phyloP scores from a whole-genome alignment of 2,113 vertebrate species.

The Hypanus sabinus region DNA sequence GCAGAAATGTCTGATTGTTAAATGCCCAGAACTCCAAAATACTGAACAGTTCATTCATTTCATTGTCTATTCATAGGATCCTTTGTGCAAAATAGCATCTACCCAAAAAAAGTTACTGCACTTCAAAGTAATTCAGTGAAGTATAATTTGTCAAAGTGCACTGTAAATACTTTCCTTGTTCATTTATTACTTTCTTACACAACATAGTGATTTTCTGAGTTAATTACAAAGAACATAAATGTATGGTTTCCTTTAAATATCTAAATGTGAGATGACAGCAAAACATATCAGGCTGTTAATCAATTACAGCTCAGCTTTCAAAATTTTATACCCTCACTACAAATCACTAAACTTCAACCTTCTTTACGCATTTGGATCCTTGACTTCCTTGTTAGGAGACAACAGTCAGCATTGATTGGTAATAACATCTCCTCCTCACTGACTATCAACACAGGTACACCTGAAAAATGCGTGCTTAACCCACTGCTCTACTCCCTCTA shows the following conservation, averaged over 20 bases:
- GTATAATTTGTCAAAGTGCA: not conserved
- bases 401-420: too few species aligned
- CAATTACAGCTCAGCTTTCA: too few species aligned
- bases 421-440: too few species aligned
- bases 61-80: not conserved
- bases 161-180: not conserved
- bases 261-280: not conserved
- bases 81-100: not conserved
- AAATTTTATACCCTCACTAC: too few species aligned
- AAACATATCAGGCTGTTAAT: too few species aligned
- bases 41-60: not conserved
- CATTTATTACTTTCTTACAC: not conserved
- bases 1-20: not conserved
- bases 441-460: too few species aligned
- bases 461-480: too few species aligned
- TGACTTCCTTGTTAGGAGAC: too few species aligned
- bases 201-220: not conserved
- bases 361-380: too few species aligned
- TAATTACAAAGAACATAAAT: not conserved
- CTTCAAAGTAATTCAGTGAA: conserved; percentile 7
- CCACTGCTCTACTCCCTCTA: too few species aligned
- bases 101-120: not conserved
- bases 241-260: not conserved
- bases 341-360: too few species aligned
- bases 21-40: not conserved